A percentile compares a stretch with the other conserved stretches of the same genome.
phyloP scores from a whole-genome alignment of 2,888 invertebrate genomes.

The Endotricha flammealis region DNA sequence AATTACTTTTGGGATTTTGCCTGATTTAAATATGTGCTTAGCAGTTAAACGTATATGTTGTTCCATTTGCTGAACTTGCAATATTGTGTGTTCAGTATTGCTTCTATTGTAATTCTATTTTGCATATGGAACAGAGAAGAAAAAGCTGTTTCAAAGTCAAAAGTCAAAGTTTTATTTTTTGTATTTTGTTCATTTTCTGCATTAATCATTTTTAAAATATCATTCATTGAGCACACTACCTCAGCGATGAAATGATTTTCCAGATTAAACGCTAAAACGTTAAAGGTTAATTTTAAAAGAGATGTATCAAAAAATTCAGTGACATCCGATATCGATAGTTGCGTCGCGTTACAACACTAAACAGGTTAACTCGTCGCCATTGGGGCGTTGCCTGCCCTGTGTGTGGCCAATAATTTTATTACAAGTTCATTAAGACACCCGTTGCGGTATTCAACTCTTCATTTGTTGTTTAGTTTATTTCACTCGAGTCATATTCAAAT shows the following conservation, averaged over 20 bases:
- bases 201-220: too few species aligned
- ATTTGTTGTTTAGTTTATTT: constrained; percentile 39
- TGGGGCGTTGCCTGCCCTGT: constrained; percentile 71
- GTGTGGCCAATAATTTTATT: constrained; percentile 78
- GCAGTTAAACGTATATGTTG: not conserved
- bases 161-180: too few species aligned
- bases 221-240: too few species aligned
- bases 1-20: constrained; percentile 24
- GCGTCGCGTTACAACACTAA: constrained; percentile 35
- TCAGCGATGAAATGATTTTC: too few species aligned
- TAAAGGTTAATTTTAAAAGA: too few species aligned
- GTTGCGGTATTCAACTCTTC: constrained; percentile 47
- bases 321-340: constrained; percentile 30
- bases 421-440: constrained; percentile 72
- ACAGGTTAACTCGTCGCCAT: constrained; percentile 64
- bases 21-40: constrained; percentile 17
- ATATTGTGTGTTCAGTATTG: constrained; percentile 1
- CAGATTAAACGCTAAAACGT: too few species aligned
- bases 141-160: too few species aligned
- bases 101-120: too few species aligned
- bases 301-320: too few species aligned
- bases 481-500: too few species aligned
- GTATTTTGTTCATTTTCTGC: too few species aligned
- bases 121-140: too few species aligned
- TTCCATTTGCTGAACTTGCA: constrained; percentile 8